Evolutionary conservation across 2,113 vertebrate genomes (phyloP), one percentile per base, ranked within the genome.

Genomic region (Pongo pygmaeus): DNA sequence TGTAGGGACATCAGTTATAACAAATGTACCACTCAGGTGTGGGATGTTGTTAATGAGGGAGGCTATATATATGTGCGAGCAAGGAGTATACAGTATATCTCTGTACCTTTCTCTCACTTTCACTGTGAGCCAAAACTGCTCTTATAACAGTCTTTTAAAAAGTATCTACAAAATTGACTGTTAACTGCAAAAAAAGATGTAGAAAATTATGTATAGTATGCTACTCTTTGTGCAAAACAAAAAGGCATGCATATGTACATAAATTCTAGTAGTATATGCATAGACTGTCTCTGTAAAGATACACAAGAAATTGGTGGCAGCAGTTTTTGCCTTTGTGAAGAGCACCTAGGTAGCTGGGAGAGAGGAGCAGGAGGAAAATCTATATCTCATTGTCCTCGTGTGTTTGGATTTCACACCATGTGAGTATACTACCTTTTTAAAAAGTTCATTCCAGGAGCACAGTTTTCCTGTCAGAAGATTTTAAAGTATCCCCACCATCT

Each of bases 221-320:
- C 64, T 97, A 90, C 23, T 35, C 48, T 95, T 61, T 85, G 30
- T 52, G 32, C 23, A 96, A 95, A 89, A 86, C 81, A 46, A 96
- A 89, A 89, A 43, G 38, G 18, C 78, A 74, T 35, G 13, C 57
- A 30, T 80, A 18, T 61, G 16, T 22, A 90, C 77, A 92, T 43
- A 89, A 70, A 84, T 89, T 43, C 32, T 61, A 61, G 23, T 27
- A 81, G 32, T 46, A 85, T 59, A 77, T 57, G 52, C 52, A 59
- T 30, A 97, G 75, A 86, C 11, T 40, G 79, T 81, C 70, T 95
- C 43, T 88, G 25, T 22, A 83, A 84, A 94, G 55, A 90, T 43
- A 69, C 8, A 89, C 1, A 50, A 86, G 77, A 79, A 96, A 88
- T 25, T 80, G 80, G 40, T 64, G 50, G 38, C 52, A 88, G 55